These are phyloP conservation scores for Kuschelorhynchus macadamiae DNA, from an alignment of 2,888 invertebrate species.

Conservation along the genomic window DNA sequence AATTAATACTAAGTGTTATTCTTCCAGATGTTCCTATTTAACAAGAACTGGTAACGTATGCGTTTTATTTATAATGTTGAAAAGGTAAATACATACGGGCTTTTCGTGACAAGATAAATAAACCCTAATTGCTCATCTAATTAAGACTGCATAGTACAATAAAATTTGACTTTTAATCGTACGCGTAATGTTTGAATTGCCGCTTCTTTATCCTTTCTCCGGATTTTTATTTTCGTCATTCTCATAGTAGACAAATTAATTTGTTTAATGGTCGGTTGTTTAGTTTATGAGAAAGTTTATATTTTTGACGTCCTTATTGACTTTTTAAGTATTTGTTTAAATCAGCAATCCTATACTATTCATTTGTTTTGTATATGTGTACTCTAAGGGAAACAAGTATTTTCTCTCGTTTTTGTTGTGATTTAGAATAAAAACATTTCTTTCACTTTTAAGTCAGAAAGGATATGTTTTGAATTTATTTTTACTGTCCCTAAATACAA, in stretches of 20 bases:
- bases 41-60: slow-evolving; percentile 8
- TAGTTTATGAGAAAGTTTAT: slow-evolving; percentile 16
- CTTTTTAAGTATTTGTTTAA: too few species aligned
- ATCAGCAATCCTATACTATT: too few species aligned
- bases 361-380: too few species aligned
- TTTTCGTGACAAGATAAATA: slow-evolving; percentile 38
- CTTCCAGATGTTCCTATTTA: background rate
- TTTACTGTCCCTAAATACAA: too few species aligned
- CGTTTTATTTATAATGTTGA: slow-evolving; percentile 16
- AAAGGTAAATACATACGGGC: slow-evolving; percentile 7
- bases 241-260: background rate
- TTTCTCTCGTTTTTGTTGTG: too few species aligned
- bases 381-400: too few species aligned
- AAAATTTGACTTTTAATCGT: slow-evolving; percentile 35
- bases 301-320: slow-evolving; percentile 10
- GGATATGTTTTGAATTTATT: too few species aligned
- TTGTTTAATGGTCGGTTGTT: slow-evolving; percentile 10
- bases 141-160: slow-evolving; percentile 24
- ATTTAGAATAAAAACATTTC: too few species aligned
- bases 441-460: too few species aligned
- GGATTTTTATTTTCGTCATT: slow-evolving; percentile 11
- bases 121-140: slow-evolving; percentile 35
- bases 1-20: too few species aligned
- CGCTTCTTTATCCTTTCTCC: slow-evolving; percentile 34
- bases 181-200: slow-evolving; percentile 18